These are phyloP conservation scores for Spodoptera frugiperda DNA, from an alignment of 1,140 invertebrate species.

Conservation along the genomic window DNA sequence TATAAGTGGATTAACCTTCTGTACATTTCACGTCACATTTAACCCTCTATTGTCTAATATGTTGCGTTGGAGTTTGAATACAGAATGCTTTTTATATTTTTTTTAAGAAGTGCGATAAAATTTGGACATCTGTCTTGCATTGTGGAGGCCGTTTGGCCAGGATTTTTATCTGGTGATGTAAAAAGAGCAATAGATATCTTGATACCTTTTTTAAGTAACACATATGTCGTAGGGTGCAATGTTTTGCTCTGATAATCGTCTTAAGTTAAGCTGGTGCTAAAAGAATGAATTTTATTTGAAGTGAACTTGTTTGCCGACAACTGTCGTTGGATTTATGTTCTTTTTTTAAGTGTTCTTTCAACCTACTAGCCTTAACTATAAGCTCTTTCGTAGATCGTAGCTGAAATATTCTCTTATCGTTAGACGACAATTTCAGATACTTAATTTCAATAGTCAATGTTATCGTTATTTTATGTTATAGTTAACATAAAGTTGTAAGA, in stretches of 20 bases:
- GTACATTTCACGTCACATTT: constrained; percentile 82
- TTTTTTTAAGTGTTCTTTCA: too few relatives aligned
- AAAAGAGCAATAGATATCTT: constrained; percentile 61
- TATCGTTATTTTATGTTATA: too few relatives aligned
- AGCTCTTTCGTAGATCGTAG: too few relatives aligned
- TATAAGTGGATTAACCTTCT: constrained; percentile 80
- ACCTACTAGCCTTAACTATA: too few relatives aligned
- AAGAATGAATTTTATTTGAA: constrained; percentile 31
- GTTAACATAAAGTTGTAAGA: too few relatives aligned
- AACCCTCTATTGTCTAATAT: constrained; percentile 78
- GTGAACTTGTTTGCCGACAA: constrained; percentile 13
- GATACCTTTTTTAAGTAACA: constrained; percentile 27
- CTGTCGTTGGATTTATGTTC: background rate
- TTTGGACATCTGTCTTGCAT: constrained; percentile 76
- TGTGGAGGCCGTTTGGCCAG: constrained; percentile 62
- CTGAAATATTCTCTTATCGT: too few relatives aligned
- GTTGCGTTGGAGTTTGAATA: constrained; percentile 82
- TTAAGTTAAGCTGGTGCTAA: constrained; percentile 33
- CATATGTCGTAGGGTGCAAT: constrained; percentile 47
- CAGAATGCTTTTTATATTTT: constrained; percentile 68
- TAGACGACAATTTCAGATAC: too few relatives aligned
- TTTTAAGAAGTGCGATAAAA: constrained; percentile 61
- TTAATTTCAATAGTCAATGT: too few relatives aligned
- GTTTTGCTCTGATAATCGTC: constrained; percentile 36
- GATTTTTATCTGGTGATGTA: constrained; percentile 50